phyloP scores from a whole-genome alignment of 2,113 vertebrate species.

The Trichomycterus rosablanca region DNA sequence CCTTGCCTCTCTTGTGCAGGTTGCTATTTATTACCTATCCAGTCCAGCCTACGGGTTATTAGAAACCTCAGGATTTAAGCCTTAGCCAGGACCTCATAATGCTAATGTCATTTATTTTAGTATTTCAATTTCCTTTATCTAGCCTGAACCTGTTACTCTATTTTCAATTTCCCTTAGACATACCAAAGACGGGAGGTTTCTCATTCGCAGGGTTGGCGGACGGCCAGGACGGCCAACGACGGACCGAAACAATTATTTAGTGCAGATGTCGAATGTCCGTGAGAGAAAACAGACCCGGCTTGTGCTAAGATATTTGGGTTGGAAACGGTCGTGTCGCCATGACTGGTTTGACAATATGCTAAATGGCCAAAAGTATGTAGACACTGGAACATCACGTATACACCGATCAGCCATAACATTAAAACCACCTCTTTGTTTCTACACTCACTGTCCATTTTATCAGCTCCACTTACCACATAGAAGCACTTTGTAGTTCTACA shows the following conservation, averaged over 20 bases:
- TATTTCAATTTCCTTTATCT: slow-evolving; percentile 35
- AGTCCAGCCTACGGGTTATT: slow-evolving; percentile 2
- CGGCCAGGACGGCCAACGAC: slow-evolving; percentile 19
- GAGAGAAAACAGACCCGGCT: slow-evolving; percentile 12
- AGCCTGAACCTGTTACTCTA: slow-evolving; percentile 17
- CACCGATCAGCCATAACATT: no score
- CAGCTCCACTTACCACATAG: no score
- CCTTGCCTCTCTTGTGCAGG: slow-evolving; percentile 4
- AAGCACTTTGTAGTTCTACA: no score
- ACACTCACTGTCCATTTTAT: no score
- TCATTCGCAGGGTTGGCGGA: slow-evolving; percentile 31
- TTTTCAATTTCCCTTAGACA: slow-evolving; percentile 39
- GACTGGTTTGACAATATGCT: no score
- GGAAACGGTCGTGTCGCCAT: no score
- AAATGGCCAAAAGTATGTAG: no score
- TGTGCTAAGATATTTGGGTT: slow-evolving; percentile 28
- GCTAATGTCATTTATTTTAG: slow-evolving; percentile 25
- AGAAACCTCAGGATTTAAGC: slow-evolving; percentile 23
- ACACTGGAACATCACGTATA: no score
- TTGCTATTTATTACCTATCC: slow-evolving; percentile 1
- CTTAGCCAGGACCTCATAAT: not conserved
- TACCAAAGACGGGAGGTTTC: slow-evolving; percentile 31
- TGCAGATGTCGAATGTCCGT: slow-evolving; percentile 25
- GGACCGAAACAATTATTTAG: slow-evolving; percentile 23
- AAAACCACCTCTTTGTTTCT: no score